Conservation (phyloP, 2,797 vertebrate genomes). For the Acipenser oxyrinchus region DNA sequence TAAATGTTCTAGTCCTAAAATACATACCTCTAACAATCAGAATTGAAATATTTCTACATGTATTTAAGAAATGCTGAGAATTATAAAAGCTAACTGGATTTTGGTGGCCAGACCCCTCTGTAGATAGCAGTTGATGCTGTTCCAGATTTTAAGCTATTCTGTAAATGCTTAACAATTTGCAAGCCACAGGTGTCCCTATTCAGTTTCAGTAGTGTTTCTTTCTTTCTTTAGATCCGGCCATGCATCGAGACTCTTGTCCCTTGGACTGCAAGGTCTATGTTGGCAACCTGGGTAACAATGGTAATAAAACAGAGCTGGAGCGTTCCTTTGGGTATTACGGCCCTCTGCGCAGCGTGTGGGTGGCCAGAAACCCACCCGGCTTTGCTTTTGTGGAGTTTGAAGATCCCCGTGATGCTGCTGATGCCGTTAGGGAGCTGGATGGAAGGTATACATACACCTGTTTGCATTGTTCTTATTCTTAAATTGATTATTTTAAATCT, state of each 20-base stretch:
- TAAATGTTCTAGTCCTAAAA: no score
- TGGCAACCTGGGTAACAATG: slow-evolving; percentile 94
- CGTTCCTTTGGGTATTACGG: slow-evolving; percentile 92
- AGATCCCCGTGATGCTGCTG: slow-evolving; percentile 90
- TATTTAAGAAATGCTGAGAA: no score
- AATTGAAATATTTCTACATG: no score
- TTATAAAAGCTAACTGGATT: no score
- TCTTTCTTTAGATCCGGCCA: slow-evolving; percentile 44
- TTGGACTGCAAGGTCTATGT: slow-evolving; percentile 97
- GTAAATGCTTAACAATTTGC: no score
- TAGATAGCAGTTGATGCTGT: no score
- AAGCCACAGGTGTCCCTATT: no score
- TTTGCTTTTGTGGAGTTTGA: slow-evolving; percentile 98
- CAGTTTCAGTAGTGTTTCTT: background rate
- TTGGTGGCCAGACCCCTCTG: no score
- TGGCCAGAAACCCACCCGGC: slow-evolving; percentile 90
- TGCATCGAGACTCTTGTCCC: slow-evolving; percentile 79
- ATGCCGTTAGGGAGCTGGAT: slow-evolving; percentile 92
- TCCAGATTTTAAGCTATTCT: no score
- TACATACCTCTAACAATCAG: no score
- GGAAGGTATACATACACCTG: slow-evolving; percentile 68
- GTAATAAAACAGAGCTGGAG: slow-evolving; percentile 93
- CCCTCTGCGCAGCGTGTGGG: slow-evolving; percentile 91
- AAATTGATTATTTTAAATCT: no score
- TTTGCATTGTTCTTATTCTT: no score